Conservation (phyloP, 2,888 invertebrate species). For the Idaea dimidiata region DNA sequence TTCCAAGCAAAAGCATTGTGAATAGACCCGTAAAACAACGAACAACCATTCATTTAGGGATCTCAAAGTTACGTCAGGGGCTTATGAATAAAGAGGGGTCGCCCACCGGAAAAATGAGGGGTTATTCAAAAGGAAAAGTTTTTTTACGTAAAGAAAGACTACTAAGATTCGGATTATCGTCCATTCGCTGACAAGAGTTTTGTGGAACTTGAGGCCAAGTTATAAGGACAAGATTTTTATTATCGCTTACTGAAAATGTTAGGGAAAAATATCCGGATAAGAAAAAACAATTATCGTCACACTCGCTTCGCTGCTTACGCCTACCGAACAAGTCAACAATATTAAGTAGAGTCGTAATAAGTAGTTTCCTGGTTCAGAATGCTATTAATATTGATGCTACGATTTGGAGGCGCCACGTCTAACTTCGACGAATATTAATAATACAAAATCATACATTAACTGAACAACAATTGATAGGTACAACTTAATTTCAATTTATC, state of each 20-base stretch:
- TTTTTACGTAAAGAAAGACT: slow-evolving; percentile 66
- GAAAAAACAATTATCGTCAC: slow-evolving; percentile 51
- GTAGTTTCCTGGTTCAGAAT: slow-evolving; percentile 33
- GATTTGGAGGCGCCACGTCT: slow-evolving; percentile 18
- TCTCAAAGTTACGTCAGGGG: slow-evolving; percentile 74
- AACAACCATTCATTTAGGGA: slow-evolving; percentile 79
- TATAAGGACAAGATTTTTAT: slow-evolving; percentile 60
- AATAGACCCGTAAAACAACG: slow-evolving; percentile 79
- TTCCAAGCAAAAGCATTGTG: slow-evolving; percentile 72
- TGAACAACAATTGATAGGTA: slow-evolving; percentile 11
- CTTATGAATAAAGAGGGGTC: slow-evolving; percentile 77
- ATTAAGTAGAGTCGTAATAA: slow-evolving; percentile 37
- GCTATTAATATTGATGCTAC: slow-evolving; percentile 25
- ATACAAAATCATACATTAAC: slow-evolving; percentile 4
- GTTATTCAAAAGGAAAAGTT: slow-evolving; percentile 72
- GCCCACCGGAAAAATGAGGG: slow-evolving; percentile 65
- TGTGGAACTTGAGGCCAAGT: slow-evolving; percentile 59
- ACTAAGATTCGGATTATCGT: slow-evolving; percentile 72
- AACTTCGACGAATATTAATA: slow-evolving; percentile 2
- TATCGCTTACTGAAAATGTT: slow-evolving; percentile 51
- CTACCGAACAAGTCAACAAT: slow-evolving; percentile 36
- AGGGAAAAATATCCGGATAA: slow-evolving; percentile 42
- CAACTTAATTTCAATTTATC: slow-evolving; percentile 9
- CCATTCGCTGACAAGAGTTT: slow-evolving; percentile 70
- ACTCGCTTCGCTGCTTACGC: slow-evolving; percentile 34